Evolutionary conservation across 2,888 invertebrate genomes (phyloP).

Genomic region (Acronicta alni): DNA sequence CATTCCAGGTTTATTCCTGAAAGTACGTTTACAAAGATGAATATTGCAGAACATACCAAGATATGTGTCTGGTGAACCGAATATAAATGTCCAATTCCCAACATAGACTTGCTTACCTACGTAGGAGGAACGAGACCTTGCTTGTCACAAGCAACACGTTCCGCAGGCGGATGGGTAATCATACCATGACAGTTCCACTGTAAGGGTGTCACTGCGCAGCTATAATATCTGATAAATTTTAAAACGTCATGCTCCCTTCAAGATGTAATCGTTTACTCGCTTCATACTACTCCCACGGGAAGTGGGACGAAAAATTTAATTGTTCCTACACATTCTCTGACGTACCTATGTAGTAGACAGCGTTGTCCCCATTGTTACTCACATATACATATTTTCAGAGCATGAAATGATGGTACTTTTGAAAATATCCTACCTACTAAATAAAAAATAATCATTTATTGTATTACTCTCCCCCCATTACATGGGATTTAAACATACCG

Average conservation of each 20-base stretch:
- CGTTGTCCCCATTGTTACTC: too few relatives aligned
- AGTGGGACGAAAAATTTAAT: conserved; percentile 31
- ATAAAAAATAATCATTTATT: too few relatives aligned
- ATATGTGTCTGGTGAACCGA: neutral
- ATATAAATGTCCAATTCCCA: conserved; percentile 10
- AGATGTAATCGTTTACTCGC: conserved; percentile 34
- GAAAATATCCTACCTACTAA: too few relatives aligned
- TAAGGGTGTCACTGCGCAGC: conserved; percentile 23
- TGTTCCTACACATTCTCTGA: conserved; percentile 14
- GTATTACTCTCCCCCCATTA: too few relatives aligned
- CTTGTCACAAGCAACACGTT: conserved; percentile 38
- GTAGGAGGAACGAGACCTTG: conserved; percentile 34
- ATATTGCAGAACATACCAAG: too few relatives aligned
- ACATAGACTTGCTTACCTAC: conserved; percentile 14
- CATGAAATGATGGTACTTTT: too few relatives aligned
- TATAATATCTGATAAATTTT: conserved; percentile 50
- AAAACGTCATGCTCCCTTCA: conserved; percentile 44
- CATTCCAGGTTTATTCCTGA: too few relatives aligned
- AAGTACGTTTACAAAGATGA: too few relatives aligned
- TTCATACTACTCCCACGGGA: conserved; percentile 34
- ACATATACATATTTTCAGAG: too few relatives aligned
- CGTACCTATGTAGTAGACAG: neutral
- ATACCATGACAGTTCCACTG: conserved; percentile 42
- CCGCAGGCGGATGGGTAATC: conserved; percentile 40
- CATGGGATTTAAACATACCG: too few relatives aligned